A percentile compares a stretch with the other conserved stretches of the same genome.
Conservation (phyloP, 2,888 invertebrate species). For the Synergus gifuensis region DNA sequence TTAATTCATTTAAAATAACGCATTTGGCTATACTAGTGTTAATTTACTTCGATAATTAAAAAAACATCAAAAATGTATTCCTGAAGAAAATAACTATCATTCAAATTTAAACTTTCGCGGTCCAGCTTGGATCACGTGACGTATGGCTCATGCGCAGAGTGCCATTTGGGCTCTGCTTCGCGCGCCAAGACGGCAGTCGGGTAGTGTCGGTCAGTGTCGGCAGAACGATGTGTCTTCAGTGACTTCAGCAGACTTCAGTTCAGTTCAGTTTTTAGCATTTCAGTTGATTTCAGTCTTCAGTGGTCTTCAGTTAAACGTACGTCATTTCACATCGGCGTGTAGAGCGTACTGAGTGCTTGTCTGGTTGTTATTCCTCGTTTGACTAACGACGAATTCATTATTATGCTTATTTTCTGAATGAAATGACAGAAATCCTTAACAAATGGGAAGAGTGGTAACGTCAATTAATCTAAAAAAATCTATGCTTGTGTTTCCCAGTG, state of each 20-base stretch:
- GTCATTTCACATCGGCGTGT: background rate
- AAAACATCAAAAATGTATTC: too few relatives aligned
- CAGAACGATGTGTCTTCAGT: too few relatives aligned
- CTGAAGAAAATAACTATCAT: too few relatives aligned
- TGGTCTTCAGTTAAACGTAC: too few relatives aligned
- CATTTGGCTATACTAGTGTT: too few relatives aligned
- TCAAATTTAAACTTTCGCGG: background rate
- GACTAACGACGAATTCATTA: background rate
- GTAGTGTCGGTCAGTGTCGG: too few relatives aligned
- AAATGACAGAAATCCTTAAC: background rate
- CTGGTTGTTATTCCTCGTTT: background rate
- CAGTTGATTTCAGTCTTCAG: too few relatives aligned
- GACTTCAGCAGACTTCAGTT: too few relatives aligned
- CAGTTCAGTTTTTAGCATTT: too few relatives aligned
- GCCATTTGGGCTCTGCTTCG: background rate
- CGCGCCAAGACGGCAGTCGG: too few relatives aligned
- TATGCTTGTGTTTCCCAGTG: slow-evolving; percentile 20
- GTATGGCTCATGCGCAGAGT: background rate
- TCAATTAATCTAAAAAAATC: background rate
- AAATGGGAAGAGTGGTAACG: background rate
- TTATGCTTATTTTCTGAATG: background rate
- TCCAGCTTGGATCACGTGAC: background rate
- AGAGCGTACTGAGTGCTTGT: background rate
- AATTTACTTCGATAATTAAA: too few relatives aligned
- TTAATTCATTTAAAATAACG: too few relatives aligned